Evolutionary conservation across 2,888 invertebrate species (phyloP).

Genomic region (Exephanes ischioxanthus): DNA sequence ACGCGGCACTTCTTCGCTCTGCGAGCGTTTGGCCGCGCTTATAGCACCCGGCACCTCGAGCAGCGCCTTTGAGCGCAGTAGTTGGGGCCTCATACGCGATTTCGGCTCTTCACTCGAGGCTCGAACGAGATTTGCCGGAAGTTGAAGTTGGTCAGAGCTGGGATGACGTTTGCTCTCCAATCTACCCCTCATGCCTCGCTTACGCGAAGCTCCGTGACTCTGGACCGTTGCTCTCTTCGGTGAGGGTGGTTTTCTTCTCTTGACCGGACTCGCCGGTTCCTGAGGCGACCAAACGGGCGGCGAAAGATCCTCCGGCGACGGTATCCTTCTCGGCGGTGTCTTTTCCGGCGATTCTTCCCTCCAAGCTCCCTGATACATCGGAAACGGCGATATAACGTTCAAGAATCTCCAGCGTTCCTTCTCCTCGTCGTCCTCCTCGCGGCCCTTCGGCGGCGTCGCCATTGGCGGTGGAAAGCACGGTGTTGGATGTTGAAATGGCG

Average conservation of each 20-base stretch:
- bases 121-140: constrained; percentile 74
- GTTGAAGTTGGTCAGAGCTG: constrained; percentile 70
- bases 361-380: constrained; percentile 83
- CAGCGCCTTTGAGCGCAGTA: constrained; percentile 81
- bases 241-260: constrained; percentile 69
- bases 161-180: constrained; percentile 75
- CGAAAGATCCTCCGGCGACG: constrained; percentile 73
- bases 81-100: constrained; percentile 78
- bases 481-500: constrained; percentile 80
- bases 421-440: constrained; percentile 77
- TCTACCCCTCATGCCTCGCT: constrained; percentile 74
- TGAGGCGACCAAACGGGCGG: constrained; percentile 81
- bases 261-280: constrained; percentile 72
- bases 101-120: constrained; percentile 81
- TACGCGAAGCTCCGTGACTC: constrained; percentile 73
- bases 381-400: constrained; percentile 82
- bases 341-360: constrained; percentile 81
- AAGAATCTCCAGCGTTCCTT: constrained; percentile 81
- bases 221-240: constrained; percentile 74
- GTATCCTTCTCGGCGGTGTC: constrained; percentile 74
- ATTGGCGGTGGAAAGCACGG: constrained; percentile 82
- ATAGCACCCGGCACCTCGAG: constrained; percentile 79
- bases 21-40: constrained; percentile 80
- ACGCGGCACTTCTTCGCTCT: constrained; percentile 83
- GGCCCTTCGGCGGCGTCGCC: constrained; percentile 69